These are phyloP conservation scores for Silurus lanzhouensis DNA, from an alignment of 2,797 vertebrate species.

Conservation along the genomic window DNA sequence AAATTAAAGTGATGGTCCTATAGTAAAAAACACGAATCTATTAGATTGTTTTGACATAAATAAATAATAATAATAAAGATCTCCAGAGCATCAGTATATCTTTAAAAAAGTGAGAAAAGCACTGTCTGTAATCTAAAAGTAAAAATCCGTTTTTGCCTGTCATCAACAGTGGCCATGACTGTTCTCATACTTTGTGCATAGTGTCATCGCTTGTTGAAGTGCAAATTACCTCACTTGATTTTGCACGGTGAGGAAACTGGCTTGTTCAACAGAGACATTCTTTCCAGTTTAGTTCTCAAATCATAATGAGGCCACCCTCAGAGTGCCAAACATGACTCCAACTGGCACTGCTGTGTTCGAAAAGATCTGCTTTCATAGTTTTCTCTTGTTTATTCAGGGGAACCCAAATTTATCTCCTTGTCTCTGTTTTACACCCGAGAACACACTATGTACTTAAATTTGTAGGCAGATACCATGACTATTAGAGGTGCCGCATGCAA, in stretches of 20 bases:
- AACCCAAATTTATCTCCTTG: conserved; percentile 19
- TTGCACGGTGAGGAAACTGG: conserved; percentile 60
- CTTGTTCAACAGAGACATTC: conserved; percentile 63
- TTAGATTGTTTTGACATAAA: conserved; percentile 23
- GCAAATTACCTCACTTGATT: conserved; percentile 68
- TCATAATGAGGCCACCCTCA: conserved; percentile 58
- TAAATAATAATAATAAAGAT: neutral
- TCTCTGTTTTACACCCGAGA: neutral
- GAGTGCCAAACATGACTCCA: conserved; percentile 37
- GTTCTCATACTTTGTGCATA: conserved; percentile 64
- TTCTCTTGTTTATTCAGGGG: conserved; percentile 31
- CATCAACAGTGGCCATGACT: conserved; percentile 59
- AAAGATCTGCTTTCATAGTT: conserved; percentile 40
- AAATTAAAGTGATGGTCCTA: conserved; percentile 17
- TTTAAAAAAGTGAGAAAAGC: conserved; percentile 30
- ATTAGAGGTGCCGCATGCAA: neutral
- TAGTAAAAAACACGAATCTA: conserved; percentile 2
- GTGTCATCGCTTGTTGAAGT: conserved; percentile 70
- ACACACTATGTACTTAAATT: conserved; percentile 9
- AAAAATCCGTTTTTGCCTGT: conserved; percentile 57
- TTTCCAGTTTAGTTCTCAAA: conserved; percentile 65
- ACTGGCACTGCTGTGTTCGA: conserved; percentile 31
- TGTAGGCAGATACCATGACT: neutral
- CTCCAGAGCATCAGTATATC: neutral
- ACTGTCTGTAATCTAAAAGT: conserved; percentile 41